Conservation (phyloP, 2,888 invertebrate species). For the Maniola hyperantus region DNA sequence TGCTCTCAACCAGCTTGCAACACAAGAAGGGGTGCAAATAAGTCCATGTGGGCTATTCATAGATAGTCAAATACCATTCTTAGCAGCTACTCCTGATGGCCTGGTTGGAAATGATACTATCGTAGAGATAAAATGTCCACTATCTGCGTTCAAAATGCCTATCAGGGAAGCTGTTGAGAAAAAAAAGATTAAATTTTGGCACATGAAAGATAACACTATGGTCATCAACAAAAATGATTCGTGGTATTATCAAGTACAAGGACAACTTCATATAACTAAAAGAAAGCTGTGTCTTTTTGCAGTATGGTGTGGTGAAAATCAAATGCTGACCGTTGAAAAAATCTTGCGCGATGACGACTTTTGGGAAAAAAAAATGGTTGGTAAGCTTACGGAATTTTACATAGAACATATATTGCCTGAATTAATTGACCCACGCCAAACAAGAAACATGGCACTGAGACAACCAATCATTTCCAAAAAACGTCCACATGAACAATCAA, state of each 20-base stretch:
- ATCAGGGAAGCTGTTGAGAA: conserved; percentile 14
- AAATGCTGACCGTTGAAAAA: conserved; percentile 18
- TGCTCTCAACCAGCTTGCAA: not conserved
- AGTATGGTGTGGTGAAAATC: conserved; percentile 13
- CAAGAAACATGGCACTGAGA: conserved; percentile 15
- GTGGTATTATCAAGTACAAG: conserved; percentile 17
- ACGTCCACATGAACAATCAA: not conserved
- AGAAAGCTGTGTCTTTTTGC: conserved; percentile 9
- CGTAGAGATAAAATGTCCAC: conserved; percentile 14
- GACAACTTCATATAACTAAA: conserved; percentile 13
- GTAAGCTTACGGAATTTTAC: conserved; percentile 19
- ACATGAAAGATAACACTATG: conserved; percentile 11
- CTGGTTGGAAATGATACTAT: conserved; percentile 12
- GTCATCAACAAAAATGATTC: conserved; percentile 16
- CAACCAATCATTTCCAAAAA: conserved; percentile 9
- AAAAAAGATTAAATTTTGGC: conserved; percentile 17
- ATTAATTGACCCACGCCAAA: conserved; percentile 21
- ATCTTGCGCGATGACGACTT: conserved; percentile 13
- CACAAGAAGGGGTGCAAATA: conserved; percentile 17
- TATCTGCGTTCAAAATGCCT: conserved; percentile 10
- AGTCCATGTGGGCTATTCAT: conserved; percentile 12
- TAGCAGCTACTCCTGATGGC: conserved; percentile 16
- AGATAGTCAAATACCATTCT: conserved; percentile 13
- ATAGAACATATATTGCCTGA: conserved; percentile 21
- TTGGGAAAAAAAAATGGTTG: conserved; percentile 4